A percentile compares a stretch with the other conserved stretches of the same genome.
phyloP scores from a whole-genome alignment of 37 sponge, comb jelly and placozoan species.

The Geodia barretti region DNA sequence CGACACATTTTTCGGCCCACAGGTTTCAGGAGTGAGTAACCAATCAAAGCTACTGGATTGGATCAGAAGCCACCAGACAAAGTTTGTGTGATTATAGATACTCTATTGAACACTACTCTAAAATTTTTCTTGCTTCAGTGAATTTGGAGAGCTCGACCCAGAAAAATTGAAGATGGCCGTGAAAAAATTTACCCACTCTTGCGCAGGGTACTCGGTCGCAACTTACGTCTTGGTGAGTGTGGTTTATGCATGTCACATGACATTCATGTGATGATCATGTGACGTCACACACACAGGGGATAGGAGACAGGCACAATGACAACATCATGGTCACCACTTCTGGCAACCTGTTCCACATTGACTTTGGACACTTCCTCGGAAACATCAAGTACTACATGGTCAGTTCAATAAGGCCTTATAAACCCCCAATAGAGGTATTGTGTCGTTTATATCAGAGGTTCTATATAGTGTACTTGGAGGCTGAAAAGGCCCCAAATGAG shows the following conservation, averaged over 20 bases:
- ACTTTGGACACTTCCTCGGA: conserved; percentile 98
- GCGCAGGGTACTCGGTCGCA: conserved; percentile 93
- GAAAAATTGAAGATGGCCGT: conserved; percentile 70
- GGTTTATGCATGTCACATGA: too few relatives aligned
- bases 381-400: conserved; percentile 90
- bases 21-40: conserved; percentile 70
- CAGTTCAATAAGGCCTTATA: background rate
- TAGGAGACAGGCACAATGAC: conserved; percentile 95
- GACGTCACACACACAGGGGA: conserved; percentile 54
- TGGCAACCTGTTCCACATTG: conserved; percentile 96
- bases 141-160: conserved; percentile 58
- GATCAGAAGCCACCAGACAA: conserved; percentile 68
- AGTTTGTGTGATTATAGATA: too few relatives aligned
- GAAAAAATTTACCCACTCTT: conserved; percentile 73
- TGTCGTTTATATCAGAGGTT: too few relatives aligned
- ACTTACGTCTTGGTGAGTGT: conserved; percentile 83
- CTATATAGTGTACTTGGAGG: too few relatives aligned
- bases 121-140: conserved; percentile 35
- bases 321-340: conserved; percentile 93
- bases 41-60: conserved; percentile 61
- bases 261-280: too few relatives aligned
- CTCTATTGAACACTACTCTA: background rate
- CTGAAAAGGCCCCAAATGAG: too few relatives aligned
- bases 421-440: background rate
- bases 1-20: background rate